Base-by-base conservation (phyloP, 53 echinoderm and acorn worm species). In the Patiria pectinifera region DNA sequence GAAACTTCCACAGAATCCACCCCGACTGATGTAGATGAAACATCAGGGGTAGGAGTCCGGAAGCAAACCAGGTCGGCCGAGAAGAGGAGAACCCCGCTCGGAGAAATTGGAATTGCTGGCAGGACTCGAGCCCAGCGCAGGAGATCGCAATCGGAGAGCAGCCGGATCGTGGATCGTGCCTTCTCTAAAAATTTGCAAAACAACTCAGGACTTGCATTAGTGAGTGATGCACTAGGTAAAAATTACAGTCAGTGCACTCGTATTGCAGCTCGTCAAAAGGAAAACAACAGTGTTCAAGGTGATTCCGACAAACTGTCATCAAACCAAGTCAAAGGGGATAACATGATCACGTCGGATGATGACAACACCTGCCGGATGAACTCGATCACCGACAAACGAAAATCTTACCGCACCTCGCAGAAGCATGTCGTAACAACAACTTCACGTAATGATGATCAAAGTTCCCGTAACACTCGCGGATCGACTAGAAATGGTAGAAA, bases 101-200 rank as follows among this genome's bases (percentile, higher is more conserved):
- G 48, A 18, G 86, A 72, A 5, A 70, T 49, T 74, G 60, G 82
- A 14, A 82, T 82, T 48, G 82, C 83, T 8, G 75, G 72, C 48
- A 23, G 86, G 13, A 86, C 86, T 45, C 47, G 86, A 53, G 49
- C 86, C 49, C 72, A 86, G 49, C 86, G 58, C 48, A 86, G 86
- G 18, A 23, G 74, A 0, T 86, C 75, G 48, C 11, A 69, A 74
- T 74, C 80, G 6, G 47, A 46, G 4, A 79, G 48, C 46, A 79
- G 80, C 80, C 35, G 35, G 35, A 35, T 35, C 35, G 35, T 35
- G 35, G 35, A 35, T 35, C 35, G 35, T 35, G 35, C 35, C 35
- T 35, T 35, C 35, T 0, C 35, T 35, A 1, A 35, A 35, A 35
- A 35, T 35, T 35, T 0, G 35, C 35, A 35, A 35, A 35, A 35